Evolutionary conservation across 2,888 invertebrate species (phyloP).

Genomic region (Theodoxus fluviatilis): DNA sequence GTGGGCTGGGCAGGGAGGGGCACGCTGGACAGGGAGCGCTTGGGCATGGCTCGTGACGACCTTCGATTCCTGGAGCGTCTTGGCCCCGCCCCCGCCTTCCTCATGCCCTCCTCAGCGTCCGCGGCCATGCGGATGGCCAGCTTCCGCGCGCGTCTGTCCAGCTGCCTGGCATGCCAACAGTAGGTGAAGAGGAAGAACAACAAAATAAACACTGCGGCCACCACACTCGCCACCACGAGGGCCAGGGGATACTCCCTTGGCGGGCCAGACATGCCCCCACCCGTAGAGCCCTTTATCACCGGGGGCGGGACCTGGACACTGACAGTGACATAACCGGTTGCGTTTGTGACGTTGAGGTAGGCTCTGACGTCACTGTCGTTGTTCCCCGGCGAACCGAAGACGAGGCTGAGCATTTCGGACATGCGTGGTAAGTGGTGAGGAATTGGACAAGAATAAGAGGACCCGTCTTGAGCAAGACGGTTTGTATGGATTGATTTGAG

Average conservation of each 20-base stretch:
- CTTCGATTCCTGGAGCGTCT: slow-evolving; percentile 33
- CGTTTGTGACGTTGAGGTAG: no score
- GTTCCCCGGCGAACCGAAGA: no score
- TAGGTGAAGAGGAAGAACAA: slow-evolving; percentile 55
- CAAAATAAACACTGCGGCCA: slow-evolving; percentile 50
- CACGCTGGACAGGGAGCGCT: slow-evolving; percentile 28
- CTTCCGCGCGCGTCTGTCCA: slow-evolving; percentile 50
- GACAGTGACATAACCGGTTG: no score
- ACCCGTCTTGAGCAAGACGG: no score
- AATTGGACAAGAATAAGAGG: no score
- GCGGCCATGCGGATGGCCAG: slow-evolving; percentile 48
- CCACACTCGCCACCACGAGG: slow-evolving; percentile 51
- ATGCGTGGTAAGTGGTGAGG: no score
- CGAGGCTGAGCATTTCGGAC: no score
- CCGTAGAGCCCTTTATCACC: no score
- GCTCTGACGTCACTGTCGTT: no score
- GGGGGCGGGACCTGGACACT: no score
- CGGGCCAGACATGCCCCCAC: no score
- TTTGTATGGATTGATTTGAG: no score
- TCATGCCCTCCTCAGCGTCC: slow-evolving; percentile 33
- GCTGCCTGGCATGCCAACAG: slow-evolving; percentile 48
- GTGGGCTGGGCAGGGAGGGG: slow-evolving; percentile 31
- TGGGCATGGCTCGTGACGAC: slow-evolving; percentile 27
- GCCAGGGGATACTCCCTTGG: slow-evolving; percentile 47
- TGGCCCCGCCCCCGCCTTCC: slow-evolving; percentile 27